Percentiles rank a stretch among this genome's conserved stretches.
Evolutionary conservation across 2,797 vertebrate species (phyloP).

Genomic region (Rhinatrema bivittatum): DNA sequence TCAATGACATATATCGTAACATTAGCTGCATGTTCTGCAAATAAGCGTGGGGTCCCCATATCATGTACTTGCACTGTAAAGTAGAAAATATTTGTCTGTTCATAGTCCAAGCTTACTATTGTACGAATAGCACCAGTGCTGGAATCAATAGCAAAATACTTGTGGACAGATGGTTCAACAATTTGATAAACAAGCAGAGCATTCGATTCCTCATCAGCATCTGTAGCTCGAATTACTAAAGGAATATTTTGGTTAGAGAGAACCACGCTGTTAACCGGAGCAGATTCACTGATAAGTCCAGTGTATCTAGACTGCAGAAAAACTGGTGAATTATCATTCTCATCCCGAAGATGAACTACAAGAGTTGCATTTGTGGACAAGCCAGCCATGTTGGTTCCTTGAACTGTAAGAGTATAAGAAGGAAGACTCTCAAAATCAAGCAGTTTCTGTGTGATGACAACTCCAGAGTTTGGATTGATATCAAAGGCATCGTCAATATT

Average conservation of each 20-base stretch:
- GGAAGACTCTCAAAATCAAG: conserved; percentile 83
- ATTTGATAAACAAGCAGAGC: conserved; percentile 92
- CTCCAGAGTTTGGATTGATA: conserved; percentile 91
- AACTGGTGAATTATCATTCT: conserved; percentile 86
- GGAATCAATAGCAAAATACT: conserved; percentile 89
- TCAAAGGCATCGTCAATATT: conserved; percentile 75
- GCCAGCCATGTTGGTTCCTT: conserved; percentile 95
- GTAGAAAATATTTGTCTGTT: conserved; percentile 73
- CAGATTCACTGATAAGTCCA: conserved; percentile 86
- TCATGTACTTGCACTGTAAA: conserved; percentile 97
- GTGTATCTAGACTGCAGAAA: conserved; percentile 77
- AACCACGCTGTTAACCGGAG: conserved; percentile 79
- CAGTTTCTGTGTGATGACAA: conserved; percentile 73
- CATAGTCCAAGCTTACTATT: conserved; percentile 77
- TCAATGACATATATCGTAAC: conserved; percentile 87
- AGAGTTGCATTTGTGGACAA: conserved; percentile 77
- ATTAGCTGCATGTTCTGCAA: conserved; percentile 82
- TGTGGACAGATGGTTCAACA: conserved; percentile 82
- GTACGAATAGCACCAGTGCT: conserved; percentile 89
- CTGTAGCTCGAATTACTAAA: conserved; percentile 82
- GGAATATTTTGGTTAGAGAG: conserved; percentile 78
- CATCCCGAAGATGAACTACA: conserved; percentile 79
- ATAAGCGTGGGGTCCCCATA: conserved; percentile 76
- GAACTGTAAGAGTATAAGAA: conserved; percentile 72
- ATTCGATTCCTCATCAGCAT: conserved; percentile 81